Conservation (phyloP, 1,140 invertebrate genomes). For the Trichomalopsis sarcophagae region DNA sequence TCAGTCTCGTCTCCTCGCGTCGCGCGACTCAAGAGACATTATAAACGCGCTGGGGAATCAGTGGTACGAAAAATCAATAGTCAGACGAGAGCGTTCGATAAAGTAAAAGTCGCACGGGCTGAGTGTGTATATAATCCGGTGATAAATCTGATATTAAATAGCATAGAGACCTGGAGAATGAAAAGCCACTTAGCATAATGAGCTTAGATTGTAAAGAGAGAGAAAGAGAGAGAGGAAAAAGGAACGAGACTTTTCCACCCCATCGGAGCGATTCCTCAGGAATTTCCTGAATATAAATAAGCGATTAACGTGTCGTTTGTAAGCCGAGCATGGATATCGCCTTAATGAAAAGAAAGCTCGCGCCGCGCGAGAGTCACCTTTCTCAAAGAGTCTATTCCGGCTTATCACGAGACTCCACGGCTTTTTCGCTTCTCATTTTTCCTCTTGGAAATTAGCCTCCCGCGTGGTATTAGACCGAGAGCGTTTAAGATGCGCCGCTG, state of each 20-base stretch:
- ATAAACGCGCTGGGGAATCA: neutral
- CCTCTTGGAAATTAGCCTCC: conserved; percentile 69
- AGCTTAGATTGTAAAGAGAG: neutral
- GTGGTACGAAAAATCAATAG: neutral
- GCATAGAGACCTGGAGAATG: conserved; percentile 3
- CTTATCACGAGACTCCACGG: conserved; percentile 59
- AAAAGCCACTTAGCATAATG: conserved; percentile 36
- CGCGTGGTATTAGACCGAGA: conserved; percentile 71
- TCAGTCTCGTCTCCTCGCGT: neutral
- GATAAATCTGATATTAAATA: conserved; percentile 28
- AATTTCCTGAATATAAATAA: conserved; percentile 55
- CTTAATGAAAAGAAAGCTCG: conserved; percentile 71
- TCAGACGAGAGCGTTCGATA: neutral
- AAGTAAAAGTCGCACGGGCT: no score
- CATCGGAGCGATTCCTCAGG: neutral
- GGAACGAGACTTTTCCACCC: no score
- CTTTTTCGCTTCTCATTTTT: conserved; percentile 66
- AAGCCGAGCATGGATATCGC: conserved; percentile 66
- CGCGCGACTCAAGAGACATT: neutral
- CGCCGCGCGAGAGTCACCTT: conserved; percentile 54
- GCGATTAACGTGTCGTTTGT: conserved; percentile 71
- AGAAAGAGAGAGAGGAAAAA: neutral
- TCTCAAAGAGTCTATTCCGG: conserved; percentile 45
- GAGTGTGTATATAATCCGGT: neutral
- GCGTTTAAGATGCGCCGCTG: conserved; percentile 67